Evolutionary conservation across 2,888 invertebrate species (phyloP).

Genomic region (Ditula angustiorana): DNA sequence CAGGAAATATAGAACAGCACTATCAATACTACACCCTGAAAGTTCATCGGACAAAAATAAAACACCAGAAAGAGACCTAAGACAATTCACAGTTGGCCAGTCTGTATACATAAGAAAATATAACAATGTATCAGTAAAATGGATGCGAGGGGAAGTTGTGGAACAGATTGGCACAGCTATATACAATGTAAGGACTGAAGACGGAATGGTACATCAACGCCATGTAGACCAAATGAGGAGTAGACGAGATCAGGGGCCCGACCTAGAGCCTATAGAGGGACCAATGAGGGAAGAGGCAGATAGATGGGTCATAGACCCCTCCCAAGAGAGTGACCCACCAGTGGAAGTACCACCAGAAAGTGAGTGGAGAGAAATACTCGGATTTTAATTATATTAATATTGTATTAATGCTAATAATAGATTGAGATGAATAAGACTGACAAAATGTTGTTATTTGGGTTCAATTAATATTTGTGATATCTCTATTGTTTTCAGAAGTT

Average conservation of each 20-base stretch:
- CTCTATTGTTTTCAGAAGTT: too few relatives aligned
- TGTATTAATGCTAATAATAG: background rate
- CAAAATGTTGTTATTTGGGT: too few relatives aligned
- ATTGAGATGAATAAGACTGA: too few relatives aligned
- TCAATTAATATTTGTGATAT: too few relatives aligned
- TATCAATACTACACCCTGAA: background rate
- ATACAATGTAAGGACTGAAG: background rate
- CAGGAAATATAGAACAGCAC: constrained; percentile 1
- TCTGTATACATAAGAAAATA: background rate
- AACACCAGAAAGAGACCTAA: background rate
- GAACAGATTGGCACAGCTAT: background rate
- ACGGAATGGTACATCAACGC: background rate
- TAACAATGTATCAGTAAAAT: background rate
- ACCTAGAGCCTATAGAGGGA: background rate
- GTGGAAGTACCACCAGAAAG: background rate
- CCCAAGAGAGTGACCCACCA: background rate
- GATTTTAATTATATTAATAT: background rate
- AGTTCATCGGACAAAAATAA: background rate
- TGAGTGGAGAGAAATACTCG: background rate
- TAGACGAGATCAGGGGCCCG: too few relatives aligned
- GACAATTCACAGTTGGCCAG: background rate
- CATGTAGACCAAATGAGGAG: constrained; percentile 3
- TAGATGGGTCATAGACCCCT: background rate
- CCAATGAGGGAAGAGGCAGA: background rate
- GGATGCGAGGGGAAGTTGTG: background rate